Base-by-base conservation (phyloP, 2,797 vertebrate genomes). In the Chelmon rostratus region DNA sequence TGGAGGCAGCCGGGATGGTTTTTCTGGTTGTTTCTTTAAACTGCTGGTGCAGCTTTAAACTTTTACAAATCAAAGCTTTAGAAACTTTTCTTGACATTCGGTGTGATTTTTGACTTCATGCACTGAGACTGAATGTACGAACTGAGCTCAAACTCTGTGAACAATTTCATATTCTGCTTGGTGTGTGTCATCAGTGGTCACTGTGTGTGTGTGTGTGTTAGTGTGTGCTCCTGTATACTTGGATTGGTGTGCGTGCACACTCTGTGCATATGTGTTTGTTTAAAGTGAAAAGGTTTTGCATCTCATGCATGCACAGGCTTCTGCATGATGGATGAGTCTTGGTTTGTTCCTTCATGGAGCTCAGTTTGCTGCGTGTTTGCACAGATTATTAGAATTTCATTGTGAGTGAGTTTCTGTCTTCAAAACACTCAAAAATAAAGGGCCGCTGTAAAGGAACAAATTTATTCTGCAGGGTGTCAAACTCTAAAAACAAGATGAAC, bases 391-490 rank as follows among this genome's bases (percentile, higher is more conserved):
- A 50, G 13, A 6, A 12, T 28, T 49, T 75, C 35, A 49, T n/a
- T 72, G 16, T 72, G 13, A 11, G 18, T 64, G 46, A 84, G 40
- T 52, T 31, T 75, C 47, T 74, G n/a, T 68, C 50, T 54, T 53
- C 15, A 40, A 61, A 81, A 68, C 74, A 64, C 53, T 71, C 50
- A 68, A 50, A 49, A 68, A 66, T 23, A 38, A 81, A 83, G 59
- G 71, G 71, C 5, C 3, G 56, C 67, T 68, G 12, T 21, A 37
- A 56, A 56, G 62, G 57, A 4, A 50, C 68, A 65, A 28, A 42
- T 33, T 3, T 1, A n/a, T 33, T 42, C 47, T 64, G 25, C 19
- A 21, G 37, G 37, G 10, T 11, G 18, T 62, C 19, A 33, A 8
- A 9, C 35, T 8, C 38, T 3, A 38, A 57, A 47, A 37, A 65